Base-by-base conservation (phyloP, 1,140 invertebrate species). In the Drosophila yakuba region DNA sequence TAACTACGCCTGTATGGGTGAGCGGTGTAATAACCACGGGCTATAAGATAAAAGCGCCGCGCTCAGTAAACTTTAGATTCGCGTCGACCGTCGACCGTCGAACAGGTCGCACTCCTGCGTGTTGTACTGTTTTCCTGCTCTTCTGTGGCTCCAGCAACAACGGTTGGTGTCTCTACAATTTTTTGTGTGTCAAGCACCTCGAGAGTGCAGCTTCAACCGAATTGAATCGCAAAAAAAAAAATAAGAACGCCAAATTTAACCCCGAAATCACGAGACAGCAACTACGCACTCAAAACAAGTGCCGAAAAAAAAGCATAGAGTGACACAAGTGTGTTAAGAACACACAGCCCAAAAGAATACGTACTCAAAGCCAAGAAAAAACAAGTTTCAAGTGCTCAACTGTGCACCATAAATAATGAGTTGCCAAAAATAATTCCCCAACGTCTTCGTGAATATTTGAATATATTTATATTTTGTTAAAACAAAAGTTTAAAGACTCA, bases 11-110 rank as follows among this genome's bases (percentile, higher is more conserved):
- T 41, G 15, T 61, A 35, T 59, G 56, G 35, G 39, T 57, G 39
- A 43, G n/a, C 15, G 5, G 28, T 14, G 50, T 62, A 54, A 52
- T 62, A 54, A 52, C 32, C 36, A n/a, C 48, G 61, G 64, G 47
- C 69, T 86, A 88, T 86, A 86, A 88, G 82, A 88, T 76, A 76
- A 60, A 82, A 83, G 75, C 75, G 62, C 48, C 60, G 41, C 36
- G 79, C 76, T 76, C 67, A 66, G 67, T 45, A 66, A 73, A 80
- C 84, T 80, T 88, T 69, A 88, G 84, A 88, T 80, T 80, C 84
- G 67, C 80, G 72, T 45, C 83, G 83, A 83, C 79, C 80, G 72
- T 45, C 83, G 83, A 83, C 79, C 76, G 77, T 43, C 76, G 67
- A 43, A 68, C 81, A 57, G 81, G 48, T 84, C 73, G 77, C 73